Percentiles rank a stretch among this genome's conserved stretches.
phyloP scores from a whole-genome alignment of 53 echinoderm and acorn worm species.

The Hippasteria phrygiana region DNA sequence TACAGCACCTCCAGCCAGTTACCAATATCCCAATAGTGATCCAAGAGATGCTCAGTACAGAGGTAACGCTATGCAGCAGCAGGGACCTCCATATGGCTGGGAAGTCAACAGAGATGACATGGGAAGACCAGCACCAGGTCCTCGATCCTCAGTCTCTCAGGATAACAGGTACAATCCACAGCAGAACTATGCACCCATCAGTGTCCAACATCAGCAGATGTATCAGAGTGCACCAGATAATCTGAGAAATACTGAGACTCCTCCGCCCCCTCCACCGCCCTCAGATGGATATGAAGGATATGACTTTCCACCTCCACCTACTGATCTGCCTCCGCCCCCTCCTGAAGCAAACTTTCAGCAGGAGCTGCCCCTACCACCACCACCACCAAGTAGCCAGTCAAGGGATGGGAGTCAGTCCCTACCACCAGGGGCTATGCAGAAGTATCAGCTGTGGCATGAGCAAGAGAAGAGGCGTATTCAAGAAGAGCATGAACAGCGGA shows the following conservation, averaged over 20 bases:
- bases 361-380: conserved; percentile 83
- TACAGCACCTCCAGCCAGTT: no score
- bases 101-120: conserved; percentile 44
- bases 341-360: conserved; percentile 50
- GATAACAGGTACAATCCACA: conserved; percentile 45
- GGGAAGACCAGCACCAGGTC: conserved; percentile 9
- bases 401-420: conserved; percentile 51
- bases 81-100: conserved; percentile 50
- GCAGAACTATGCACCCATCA: conserved; percentile 35
- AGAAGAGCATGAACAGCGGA: conserved; percentile 51
- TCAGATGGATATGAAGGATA: no score
- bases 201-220: conserved; percentile 44
- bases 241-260: conserved; percentile 41
- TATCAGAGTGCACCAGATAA: conserved; percentile 58
- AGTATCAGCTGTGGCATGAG: conserved; percentile 72
- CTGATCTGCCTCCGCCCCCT: conserved; percentile 67
- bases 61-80: neutral
- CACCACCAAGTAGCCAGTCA: conserved; percentile 34
- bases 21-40: conserved; percentile 12
- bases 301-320: conserved; percentile 86
- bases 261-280: conserved; percentile 61
- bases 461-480: conserved; percentile 64
- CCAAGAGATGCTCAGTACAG: conserved; percentile 28
- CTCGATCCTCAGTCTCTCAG: conserved; percentile 1
- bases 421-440: conserved; percentile 62